Percentiles rank a stretch among this genome's conserved stretches.
phyloP scores from a whole-genome alignment of 1,140 invertebrate genomes.

The Neuroterus valhalla region DNA sequence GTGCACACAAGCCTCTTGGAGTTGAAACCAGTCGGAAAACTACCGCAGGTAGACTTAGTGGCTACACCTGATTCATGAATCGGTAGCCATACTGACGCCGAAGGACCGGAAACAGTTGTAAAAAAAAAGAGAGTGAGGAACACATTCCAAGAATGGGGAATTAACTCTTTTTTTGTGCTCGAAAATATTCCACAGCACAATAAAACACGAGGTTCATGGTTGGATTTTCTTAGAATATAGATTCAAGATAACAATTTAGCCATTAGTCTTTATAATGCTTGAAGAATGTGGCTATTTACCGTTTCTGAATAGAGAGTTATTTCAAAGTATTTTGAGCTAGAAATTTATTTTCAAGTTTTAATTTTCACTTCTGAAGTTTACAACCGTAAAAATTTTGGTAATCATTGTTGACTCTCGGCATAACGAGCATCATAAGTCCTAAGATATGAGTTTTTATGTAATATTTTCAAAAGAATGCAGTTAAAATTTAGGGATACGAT shows the following conservation, averaged over 20 bases:
- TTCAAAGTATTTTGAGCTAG: too few species aligned
- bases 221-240: neutral
- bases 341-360: too few species aligned
- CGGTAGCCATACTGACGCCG: neutral
- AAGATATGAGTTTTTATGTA: too few species aligned
- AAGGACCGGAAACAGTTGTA: slow-evolving; percentile 5
- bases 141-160: neutral
- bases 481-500: neutral
- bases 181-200: neutral
- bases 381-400: too few species aligned
- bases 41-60: neutral
- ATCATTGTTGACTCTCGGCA: neutral
- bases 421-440: too few species aligned
- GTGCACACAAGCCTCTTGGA: neutral
- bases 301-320: too few species aligned
- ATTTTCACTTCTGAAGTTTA: too few species aligned
- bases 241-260: too few species aligned
- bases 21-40: neutral
- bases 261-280: too few species aligned
- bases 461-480: too few species aligned
- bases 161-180: slow-evolving; percentile 8
- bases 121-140: neutral
- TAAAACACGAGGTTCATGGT: neutral
- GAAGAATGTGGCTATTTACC: too few species aligned
- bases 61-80: slow-evolving; percentile 8